These are phyloP conservation scores for Spongia lamella DNA, from an alignment of 37 sponge, comb jelly and placozoan species.

Conservation along the genomic window DNA sequence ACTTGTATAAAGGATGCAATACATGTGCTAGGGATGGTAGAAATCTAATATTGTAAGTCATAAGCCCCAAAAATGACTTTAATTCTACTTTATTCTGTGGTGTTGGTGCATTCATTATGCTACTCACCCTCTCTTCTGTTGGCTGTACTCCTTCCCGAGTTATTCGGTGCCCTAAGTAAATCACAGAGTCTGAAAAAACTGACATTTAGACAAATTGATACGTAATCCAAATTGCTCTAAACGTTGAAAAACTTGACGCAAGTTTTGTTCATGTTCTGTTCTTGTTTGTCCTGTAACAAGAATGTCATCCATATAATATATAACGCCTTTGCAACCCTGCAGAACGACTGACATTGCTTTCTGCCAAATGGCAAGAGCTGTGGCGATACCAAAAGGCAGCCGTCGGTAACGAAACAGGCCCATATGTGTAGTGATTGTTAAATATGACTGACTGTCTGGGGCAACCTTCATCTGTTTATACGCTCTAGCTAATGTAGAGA, in stretches of 20 bases:
- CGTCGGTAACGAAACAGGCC: conserved; percentile 6
- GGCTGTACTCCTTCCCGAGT: conserved; percentile 5
- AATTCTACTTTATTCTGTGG: background rate
- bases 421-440: conserved; percentile 19
- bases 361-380: conserved; percentile 30
- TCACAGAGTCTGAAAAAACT: too few relatives aligned
- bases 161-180: background rate
- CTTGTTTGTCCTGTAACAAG: background rate
- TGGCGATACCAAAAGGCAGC: conserved; percentile 11
- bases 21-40: background rate
- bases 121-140: conserved; percentile 5
- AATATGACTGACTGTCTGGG: background rate
- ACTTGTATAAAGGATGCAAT: background rate
- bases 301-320: conserved; percentile 1
- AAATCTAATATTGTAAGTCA: background rate
- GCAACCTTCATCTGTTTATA: conserved; percentile 28
- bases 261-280: background rate
- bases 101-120: background rate
- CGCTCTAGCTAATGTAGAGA: conserved; percentile 5
- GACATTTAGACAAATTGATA: background rate
- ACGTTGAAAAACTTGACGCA: background rate
- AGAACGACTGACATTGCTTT: conserved; percentile 16
- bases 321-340: background rate
- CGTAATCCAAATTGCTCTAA: conserved; percentile 8
- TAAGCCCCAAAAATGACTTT: background rate